phyloP scores from a whole-genome alignment of 2,113 vertebrate genomes.

The Myiagra hebetior region DNA sequence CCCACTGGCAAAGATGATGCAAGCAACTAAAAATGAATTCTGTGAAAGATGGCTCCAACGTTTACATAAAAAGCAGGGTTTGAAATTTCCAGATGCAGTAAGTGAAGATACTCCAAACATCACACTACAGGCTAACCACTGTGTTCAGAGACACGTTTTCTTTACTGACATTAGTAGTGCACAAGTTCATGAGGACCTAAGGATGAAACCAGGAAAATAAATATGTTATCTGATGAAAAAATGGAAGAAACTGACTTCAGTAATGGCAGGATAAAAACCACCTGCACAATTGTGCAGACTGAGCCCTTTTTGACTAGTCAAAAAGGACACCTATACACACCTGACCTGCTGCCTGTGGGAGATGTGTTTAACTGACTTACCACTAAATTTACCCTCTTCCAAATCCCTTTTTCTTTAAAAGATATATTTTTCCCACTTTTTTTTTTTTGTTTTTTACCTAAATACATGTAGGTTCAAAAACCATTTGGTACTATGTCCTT shows the following conservation, averaged over 20 bases:
- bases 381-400: background rate
- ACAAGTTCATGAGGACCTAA: background rate
- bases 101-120: background rate
- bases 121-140: background rate
- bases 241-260: background rate
- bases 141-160: background rate
- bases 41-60: background rate
- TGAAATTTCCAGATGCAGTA: background rate
- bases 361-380: background rate
- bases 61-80: background rate
- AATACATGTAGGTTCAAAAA: background rate
- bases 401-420: background rate
- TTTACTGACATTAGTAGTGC: background rate
- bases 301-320: background rate
- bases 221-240: background rate
- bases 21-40: background rate
- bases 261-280: background rate
- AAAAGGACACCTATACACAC: background rate
- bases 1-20: background rate
- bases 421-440: background rate
- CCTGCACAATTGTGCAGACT: background rate
- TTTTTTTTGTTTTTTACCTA: background rate
- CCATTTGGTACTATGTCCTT: background rate
- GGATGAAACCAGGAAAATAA: background rate
- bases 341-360: accelerated